Evolutionary conservation across 2,797 vertebrate genomes (phyloP).

Genomic region (Hipposideros larvatus): DNA sequence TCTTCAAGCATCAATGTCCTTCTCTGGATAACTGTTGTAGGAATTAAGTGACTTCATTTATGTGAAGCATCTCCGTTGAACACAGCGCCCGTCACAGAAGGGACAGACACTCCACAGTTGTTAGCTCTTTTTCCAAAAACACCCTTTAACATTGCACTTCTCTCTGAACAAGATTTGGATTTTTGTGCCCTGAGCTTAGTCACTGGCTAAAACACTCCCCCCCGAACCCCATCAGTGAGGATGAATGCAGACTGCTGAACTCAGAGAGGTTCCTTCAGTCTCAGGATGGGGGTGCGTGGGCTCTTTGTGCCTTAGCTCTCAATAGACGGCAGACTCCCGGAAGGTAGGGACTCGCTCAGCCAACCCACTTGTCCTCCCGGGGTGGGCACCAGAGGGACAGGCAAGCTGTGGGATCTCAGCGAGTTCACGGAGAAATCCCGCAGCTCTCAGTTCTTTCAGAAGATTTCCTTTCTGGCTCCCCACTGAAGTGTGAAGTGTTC

Average conservation of each 20-base stretch:
- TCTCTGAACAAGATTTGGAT: neutral
- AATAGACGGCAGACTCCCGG: neutral
- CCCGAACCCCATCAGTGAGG: neutral
- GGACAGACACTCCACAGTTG: neutral
- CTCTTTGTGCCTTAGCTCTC: neutral
- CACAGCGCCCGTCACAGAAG: neutral
- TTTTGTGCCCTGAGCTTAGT: neutral
- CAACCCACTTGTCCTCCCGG: neutral
- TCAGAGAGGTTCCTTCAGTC: rapidly evolving
- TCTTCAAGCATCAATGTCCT: neutral
- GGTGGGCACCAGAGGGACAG: neutral
- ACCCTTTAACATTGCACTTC: neutral
- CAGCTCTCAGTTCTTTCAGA: neutral
- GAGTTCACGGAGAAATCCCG: neutral
- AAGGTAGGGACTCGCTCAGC: neutral
- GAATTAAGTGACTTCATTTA: neutral
- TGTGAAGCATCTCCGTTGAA: neutral
- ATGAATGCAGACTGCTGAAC: neutral
- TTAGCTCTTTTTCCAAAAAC: neutral
- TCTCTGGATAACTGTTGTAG: neutral
- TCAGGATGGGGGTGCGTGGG: rapidly evolving
- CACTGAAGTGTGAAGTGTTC: neutral
- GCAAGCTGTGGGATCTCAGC: neutral
- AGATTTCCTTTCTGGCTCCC: constrained; percentile 16
- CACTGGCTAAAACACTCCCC: neutral